A percentile compares a stretch with the other conserved stretches of the same genome.
Conservation (phyloP, 2,797 vertebrate genomes). For the Danio jaintianensis region DNA sequence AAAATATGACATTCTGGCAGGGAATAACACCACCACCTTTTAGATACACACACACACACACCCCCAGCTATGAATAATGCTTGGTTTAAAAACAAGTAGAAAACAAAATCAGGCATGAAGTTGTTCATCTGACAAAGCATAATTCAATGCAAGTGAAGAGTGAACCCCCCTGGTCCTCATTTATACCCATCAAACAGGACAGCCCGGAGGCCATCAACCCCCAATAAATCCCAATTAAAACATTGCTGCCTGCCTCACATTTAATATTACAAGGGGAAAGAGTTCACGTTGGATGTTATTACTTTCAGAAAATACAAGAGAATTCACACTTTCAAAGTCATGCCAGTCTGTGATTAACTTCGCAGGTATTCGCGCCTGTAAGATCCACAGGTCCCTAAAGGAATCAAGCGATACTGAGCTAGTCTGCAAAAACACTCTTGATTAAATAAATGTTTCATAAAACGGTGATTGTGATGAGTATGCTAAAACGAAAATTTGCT, state of each 20-base stretch:
- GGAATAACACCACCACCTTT: slow-evolving; percentile 16
- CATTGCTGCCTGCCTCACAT: slow-evolving; percentile 32
- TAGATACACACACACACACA: slow-evolving; percentile 48
- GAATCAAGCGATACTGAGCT: slow-evolving; percentile 7
- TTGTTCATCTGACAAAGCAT: slow-evolving; percentile 74
- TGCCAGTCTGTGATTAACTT: background rate
- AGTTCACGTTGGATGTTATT: slow-evolving; percentile 21
- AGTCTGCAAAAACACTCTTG: slow-evolving; percentile 13
- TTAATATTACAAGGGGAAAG: slow-evolving; percentile 39
- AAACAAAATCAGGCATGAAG: slow-evolving; percentile 68
- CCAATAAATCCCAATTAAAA: slow-evolving; percentile 54
- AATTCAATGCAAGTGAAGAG: slow-evolving; percentile 75
- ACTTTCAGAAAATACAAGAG: slow-evolving; percentile 56
- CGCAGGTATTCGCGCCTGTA: background rate
- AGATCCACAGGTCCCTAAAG: slow-evolving; percentile 31
- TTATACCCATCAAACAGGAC: slow-evolving; percentile 77
- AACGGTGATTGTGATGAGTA: slow-evolving; percentile 1
- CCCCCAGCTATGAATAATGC: background rate
- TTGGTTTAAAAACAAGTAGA: slow-evolving; percentile 56
- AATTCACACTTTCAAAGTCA: slow-evolving; percentile 66
- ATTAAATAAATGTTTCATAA: slow-evolving; percentile 38
- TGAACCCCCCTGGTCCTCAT: slow-evolving; percentile 77
- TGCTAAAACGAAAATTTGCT: background rate
- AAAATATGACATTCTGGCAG: too few species aligned
- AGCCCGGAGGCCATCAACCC: slow-evolving; percentile 39